Evolutionary conservation across 1,140 invertebrate genomes (phyloP).

Genomic region (Rhagoletis pomonella): DNA sequence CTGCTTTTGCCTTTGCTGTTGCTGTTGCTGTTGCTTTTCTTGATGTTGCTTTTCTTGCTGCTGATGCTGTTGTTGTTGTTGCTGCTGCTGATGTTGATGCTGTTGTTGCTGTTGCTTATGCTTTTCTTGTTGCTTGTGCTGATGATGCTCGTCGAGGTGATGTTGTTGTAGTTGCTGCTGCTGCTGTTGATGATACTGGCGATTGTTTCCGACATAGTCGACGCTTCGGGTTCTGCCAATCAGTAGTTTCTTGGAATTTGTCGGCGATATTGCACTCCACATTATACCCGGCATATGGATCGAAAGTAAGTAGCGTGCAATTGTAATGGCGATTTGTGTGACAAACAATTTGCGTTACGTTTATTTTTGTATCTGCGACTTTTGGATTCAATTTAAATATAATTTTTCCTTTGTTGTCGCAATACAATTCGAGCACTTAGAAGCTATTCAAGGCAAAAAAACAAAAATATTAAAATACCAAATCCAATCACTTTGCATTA

Average conservation of each 20-base stretch:
- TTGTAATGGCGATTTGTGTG: neutral
- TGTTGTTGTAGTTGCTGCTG: conserved; percentile 7
- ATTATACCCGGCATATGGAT: conserved; percentile 65
- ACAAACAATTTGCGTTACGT: neutral
- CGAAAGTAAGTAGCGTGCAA: neutral
- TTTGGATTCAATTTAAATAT: no score
- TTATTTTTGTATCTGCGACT: neutral
- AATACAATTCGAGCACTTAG: no score
- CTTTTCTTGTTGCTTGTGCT: neutral
- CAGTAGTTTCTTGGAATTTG: conserved; percentile 73
- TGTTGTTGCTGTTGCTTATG: neutral
- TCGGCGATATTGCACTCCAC: conserved; percentile 74
- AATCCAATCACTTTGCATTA: neutral
- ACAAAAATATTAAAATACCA: neutral
- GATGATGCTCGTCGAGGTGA: neutral
- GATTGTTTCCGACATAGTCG: conserved; percentile 73
- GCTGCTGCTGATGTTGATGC: neutral
- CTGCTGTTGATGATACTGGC: conserved; percentile 3
- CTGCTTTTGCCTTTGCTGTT: neutral
- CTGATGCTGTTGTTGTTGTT: neutral
- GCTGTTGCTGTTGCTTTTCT: neutral
- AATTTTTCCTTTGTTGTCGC: no score
- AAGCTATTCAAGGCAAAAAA: no score
- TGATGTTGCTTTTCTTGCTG: neutral
- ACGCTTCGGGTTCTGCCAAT: conserved; percentile 72